phyloP scores from a whole-genome alignment of 2,113 vertebrate genomes.

The Leptodactylus fuscus region DNA sequence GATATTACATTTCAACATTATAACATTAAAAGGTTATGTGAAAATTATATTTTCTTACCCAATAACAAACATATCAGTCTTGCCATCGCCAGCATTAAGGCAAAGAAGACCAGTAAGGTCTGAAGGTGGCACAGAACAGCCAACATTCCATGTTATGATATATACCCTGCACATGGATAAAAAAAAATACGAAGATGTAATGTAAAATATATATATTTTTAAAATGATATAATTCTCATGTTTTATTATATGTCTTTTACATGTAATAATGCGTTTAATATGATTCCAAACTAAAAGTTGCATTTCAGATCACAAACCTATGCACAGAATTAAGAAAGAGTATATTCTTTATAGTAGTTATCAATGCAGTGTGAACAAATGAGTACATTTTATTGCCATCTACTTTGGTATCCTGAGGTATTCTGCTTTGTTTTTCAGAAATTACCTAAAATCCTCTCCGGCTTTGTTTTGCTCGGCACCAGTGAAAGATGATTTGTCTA shows the following conservation, averaged over 20 bases:
- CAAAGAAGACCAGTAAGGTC: conserved; percentile 92
- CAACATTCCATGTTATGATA: conserved; percentile 96
- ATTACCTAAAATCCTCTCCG: conserved; percentile 51
- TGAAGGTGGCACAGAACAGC: conserved; percentile 88
- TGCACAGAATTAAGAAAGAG: not conserved
- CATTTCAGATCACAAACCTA: not conserved
- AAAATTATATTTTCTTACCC: conserved; percentile 79
- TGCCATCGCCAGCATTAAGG: conserved; percentile 82
- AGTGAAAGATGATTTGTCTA: conserved; percentile 16
- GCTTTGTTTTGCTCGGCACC: not conserved
- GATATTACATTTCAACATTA: not conserved
- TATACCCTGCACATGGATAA: conserved; percentile 80
- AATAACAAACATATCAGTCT: conserved; percentile 92
- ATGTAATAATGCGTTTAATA: not conserved
- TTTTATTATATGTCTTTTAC: not conserved
- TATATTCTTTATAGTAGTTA: too few relatives aligned
- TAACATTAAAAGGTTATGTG: not conserved
- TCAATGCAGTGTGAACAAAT: not conserved
- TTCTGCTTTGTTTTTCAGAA: not conserved
- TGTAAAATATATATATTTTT: not conserved
- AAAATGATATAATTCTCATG: not conserved
- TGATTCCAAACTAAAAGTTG: not conserved
- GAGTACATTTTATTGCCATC: not conserved
- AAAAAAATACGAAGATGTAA: not conserved
- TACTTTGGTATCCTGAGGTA: not conserved